Base-by-base conservation (phyloP, 2,888 invertebrate genomes). In the Parnassius orleans region DNA sequence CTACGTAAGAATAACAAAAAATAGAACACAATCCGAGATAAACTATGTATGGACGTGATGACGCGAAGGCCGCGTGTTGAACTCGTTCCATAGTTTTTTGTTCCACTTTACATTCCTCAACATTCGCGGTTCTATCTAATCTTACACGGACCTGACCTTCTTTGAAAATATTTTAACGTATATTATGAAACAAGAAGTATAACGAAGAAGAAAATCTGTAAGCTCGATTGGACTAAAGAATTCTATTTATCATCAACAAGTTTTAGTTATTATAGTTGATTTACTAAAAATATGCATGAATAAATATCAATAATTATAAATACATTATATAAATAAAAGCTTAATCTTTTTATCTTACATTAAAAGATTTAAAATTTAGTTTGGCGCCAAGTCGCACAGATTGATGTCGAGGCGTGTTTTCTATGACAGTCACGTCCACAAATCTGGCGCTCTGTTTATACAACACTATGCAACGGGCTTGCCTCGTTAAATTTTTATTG, bases 401-500 rank as follows among this genome's bases (percentile, higher is more conserved):
- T 24, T 2, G 24, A 86, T 87, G 87, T 80, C 69, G 68, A 66
- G 64, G 77, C 90, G 88, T 87, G 87, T 89, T 87, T 85, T 80
- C 89, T 87, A 90, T 87, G 89, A 85, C 81, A 83, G 87, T 88
- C 90, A 90, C 90, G 90, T 89, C 72, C 77, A 77, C 76, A 76
- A 84, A 83, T 84, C 86, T 81, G 81, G 81, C 83, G 77, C 79
- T 80, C 78, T 85, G 84, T 81, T 86, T 79, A 79, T 81, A 86
- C 80, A 82, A 82, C 72, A 77, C 75, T 74, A 80, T 77, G 69
- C 81, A 76, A 79, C 86, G 81, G 82, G 81, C 81, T 81, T 78
- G 77, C 83, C 86, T 91, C 90, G 92, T 92, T 92, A 92, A 92
- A 91, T 88, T 92, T 92, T 92, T 92, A 92, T 91, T 83, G 84